Evolutionary conservation across 2,797 vertebrate genomes (phyloP), one percentile per base, ranked within the genome.

Genomic region (Paramormyrops hopkinsi): DNA sequence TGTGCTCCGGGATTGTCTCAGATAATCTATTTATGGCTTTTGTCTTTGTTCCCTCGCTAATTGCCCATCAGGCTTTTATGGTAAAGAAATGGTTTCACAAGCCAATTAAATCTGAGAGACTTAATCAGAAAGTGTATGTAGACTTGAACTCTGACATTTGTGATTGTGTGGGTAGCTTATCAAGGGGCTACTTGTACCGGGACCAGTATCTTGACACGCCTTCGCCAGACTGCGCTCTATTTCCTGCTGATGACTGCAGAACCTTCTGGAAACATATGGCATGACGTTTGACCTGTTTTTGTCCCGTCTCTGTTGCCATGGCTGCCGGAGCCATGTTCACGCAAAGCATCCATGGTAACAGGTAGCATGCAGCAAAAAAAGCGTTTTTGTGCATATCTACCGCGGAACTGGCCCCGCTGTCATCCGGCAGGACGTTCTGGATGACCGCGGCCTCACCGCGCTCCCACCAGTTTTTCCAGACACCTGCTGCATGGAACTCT

Each of bases 211-310:
- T 84, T 46, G n/a, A 50, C 46, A 50, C 8, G 46, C 44, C 41
- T 84, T 50, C 11, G 0, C 82, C 46, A 46, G 82, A 46, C 82
- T 22, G 82, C 46, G 41, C 44, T 84, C n/a, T 17, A 25, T 86
- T 56, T 86, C 22, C 51, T 86, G 85, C 29, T 2, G 29, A 86
- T 54, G 51, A 86, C 12, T 56, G 85, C 11, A 41, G 29, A 54
- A 25, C 51, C 14, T 56, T 54, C 29, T 41, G 51, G 51, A 86
- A 86, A 86, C 29, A 51, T 51, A 85, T 53, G 50, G 50, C 44
- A 29, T 25, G 22, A 29, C 48, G 85, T 33, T 56, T 86, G 85
- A 56, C 29, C 51, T 86, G 85, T 86, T 54, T 86, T 86, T 86
- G 51, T 56, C 25, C 51, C 29, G 53, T 19, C 33, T 37, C 51